Percentiles rank a stretch among this genome's conserved stretches.
Evolutionary conservation across 1,140 invertebrate species (phyloP).

Genomic region (Thaumetopoea pityocampa): DNA sequence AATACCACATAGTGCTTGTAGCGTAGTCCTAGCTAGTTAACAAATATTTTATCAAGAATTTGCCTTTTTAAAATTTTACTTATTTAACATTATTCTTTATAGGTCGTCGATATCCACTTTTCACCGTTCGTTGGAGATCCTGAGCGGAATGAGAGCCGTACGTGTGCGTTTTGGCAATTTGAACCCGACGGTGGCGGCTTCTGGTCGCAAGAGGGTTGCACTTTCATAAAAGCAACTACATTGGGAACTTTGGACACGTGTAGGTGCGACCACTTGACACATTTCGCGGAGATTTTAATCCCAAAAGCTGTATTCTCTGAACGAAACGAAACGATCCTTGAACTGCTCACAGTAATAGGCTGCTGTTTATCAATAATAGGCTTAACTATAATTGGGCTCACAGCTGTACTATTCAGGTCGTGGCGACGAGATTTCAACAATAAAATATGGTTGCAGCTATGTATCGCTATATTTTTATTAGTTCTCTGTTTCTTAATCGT

Average conservation of each 20-base stretch:
- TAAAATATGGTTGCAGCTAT: conserved; percentile 73
- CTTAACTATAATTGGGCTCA: conserved; percentile 57
- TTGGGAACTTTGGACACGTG: conserved; percentile 58
- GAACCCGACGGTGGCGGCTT: conserved; percentile 33
- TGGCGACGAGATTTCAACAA: conserved; percentile 73
- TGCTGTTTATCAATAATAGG: conserved; percentile 68
- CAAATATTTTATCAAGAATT: background rate
- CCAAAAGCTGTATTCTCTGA: conserved; percentile 46
- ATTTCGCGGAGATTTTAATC: conserved; percentile 71
- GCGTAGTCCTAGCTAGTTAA: background rate
- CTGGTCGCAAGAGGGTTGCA: conserved; percentile 67
- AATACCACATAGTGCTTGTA: too few species aligned
- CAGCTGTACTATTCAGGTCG: conserved; percentile 60
- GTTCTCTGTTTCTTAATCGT: conserved; percentile 55
- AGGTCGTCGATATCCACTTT: conserved; percentile 64
- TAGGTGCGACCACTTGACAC: conserved; percentile 70
- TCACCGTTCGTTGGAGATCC: conserved; percentile 30
- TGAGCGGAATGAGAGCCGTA: conserved; percentile 43
- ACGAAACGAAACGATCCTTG: conserved; percentile 42
- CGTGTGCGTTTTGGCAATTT: conserved; percentile 71
- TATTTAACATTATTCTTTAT: conserved; percentile 18
- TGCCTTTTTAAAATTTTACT: background rate
- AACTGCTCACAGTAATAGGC: conserved; percentile 61
- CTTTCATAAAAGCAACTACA: conserved; percentile 37
- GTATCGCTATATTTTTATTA: conserved; percentile 56